Evolutionary conservation across 2,888 invertebrate species (phyloP), one percentile per base, ranked within the genome.

Genomic region (Dolichomitus sp.): DNA sequence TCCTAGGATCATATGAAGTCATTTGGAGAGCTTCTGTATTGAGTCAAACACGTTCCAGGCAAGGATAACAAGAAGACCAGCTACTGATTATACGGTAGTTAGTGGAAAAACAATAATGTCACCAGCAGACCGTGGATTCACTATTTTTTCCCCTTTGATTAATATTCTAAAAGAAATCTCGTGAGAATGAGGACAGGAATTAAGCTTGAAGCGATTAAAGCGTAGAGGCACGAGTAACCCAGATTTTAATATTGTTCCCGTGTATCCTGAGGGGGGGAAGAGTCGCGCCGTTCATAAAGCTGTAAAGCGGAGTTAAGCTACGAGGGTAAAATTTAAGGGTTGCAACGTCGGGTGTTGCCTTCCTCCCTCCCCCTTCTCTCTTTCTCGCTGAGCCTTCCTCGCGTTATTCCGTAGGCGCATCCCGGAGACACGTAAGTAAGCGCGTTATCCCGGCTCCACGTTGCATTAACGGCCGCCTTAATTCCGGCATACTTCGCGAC

Each of bases 381-480:
- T 37, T 42, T 27, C 65, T 14, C 27, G 42, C n/a, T 63, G 19
- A 63, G 14, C 33, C 40, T 40, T 23, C 11, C 4, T 23, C 9
- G 42, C 14, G 23, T 50, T 57, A 30, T 72, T 45, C 40, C 42
- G 75, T 80, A 84, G 84, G 83, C 83, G 74, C 80, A 86, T 85
- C 79, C 82, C 79, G 82, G 82, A 19, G 37, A 37, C 61, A 83
- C 85, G 85, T 86, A 85, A 87, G 87, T 86, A 85, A 85, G 84
- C 83, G 85, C 83, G 83, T 87, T 87, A 88, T 84, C 80, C 82
- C 45, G 45, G 82, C 85, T 83, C 87, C 88, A 87, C 85, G 84
- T 87, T 88, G 86, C 86, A 88, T 87, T 87, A 88, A 87, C 75
- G 68, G 79, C 80, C 83, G 83, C 86, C 85, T 90, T 88, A 89